Evolutionary conservation across 2,888 invertebrate species (phyloP).

Genomic region (Lasioglossum leucozonium): DNA sequence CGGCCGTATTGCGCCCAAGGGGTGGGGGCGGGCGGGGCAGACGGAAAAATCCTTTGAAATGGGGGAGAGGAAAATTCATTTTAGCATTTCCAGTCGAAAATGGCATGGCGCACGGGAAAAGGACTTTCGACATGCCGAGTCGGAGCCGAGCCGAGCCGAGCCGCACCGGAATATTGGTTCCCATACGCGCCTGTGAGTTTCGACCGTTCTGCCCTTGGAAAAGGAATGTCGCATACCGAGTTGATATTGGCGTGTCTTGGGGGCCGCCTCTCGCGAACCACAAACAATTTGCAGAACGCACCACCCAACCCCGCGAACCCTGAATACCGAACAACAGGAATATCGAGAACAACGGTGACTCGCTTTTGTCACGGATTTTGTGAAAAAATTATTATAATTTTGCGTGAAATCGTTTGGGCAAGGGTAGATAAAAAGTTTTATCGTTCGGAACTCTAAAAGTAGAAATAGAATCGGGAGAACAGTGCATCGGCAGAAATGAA

Average conservation of each 20-base stretch:
- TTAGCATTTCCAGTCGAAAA: constrained; percentile 55
- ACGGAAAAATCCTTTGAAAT: constrained; percentile 51
- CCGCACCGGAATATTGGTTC: constrained; percentile 51
- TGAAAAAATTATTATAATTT: no score
- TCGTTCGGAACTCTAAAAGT: no score
- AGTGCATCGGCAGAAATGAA: no score
- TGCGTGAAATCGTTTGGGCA: no score
- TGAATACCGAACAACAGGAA: background rate
- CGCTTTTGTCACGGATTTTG: no score
- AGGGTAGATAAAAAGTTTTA: no score
- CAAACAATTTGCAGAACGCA: constrained; percentile 54
- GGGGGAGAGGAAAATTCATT: constrained; percentile 59
- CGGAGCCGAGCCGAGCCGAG: background rate
- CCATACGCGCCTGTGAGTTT: background rate
- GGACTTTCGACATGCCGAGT: constrained; percentile 25
- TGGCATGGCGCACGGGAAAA: constrained; percentile 34
- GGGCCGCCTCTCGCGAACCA: constrained; percentile 38
- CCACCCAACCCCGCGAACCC: background rate
- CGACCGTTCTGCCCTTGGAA: background rate
- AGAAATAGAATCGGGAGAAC: no score
- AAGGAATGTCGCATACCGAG: constrained; percentile 41
- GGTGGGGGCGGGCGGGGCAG: no score
- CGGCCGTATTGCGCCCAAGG: constrained; percentile 9
- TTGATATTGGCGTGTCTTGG: constrained; percentile 47
- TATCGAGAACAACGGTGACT: background rate